Conservation (phyloP, 2,888 invertebrate species). For the Diplolepis rosae region DNA sequence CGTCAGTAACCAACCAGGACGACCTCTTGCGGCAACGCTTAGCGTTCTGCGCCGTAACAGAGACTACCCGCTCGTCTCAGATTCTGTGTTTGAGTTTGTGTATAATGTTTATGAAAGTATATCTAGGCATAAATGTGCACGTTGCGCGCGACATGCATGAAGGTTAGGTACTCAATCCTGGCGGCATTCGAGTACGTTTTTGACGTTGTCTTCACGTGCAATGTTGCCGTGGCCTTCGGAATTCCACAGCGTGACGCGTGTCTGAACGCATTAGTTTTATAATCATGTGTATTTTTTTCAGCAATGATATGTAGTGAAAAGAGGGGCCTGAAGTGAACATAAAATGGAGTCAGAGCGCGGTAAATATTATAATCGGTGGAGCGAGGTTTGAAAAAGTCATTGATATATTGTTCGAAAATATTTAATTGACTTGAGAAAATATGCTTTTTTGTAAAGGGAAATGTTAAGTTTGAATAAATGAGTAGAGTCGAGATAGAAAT, state of each 20-base stretch:
- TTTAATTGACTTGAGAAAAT: no score
- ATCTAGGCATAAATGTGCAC: neutral
- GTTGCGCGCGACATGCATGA: neutral
- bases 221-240: conserved; percentile 1
- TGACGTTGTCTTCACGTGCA: neutral
- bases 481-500: no score
- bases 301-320: neutral
- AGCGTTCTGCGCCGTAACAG: conserved; percentile 43
- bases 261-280: neutral
- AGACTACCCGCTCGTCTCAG: neutral
- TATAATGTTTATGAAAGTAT: neutral
- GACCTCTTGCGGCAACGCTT: conserved; percentile 61
- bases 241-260: conserved; percentile 4
- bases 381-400: no score
- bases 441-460: no score
- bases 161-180: neutral
- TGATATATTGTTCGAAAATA: no score
- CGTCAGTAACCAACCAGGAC: conserved; percentile 60
- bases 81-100: neutral
- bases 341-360: neutral
- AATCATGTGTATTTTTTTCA: neutral
- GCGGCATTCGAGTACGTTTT: neutral
- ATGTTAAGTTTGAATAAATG: no score
- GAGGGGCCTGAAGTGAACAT: neutral
- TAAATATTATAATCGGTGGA: no score